Base-by-base conservation (phyloP, 1,140 invertebrate genomes). In the Bombus consobrinus region DNA sequence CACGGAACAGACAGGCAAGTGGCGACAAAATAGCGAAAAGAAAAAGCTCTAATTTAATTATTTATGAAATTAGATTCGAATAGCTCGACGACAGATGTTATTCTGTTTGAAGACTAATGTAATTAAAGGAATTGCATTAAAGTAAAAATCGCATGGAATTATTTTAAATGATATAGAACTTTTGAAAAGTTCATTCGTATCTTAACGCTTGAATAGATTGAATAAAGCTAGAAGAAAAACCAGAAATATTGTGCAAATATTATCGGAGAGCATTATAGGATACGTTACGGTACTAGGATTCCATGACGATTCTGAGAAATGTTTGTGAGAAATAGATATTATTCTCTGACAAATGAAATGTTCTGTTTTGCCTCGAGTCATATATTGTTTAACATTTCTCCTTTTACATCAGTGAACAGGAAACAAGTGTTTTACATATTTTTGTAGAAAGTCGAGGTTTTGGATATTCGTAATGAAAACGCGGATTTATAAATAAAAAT, bases 401-500 rank as follows among this genome's bases (percentile, higher is more conserved):
- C 9, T 71, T 71, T 71, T 71, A 71, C 37, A 71, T 39, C 37
- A 39, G 25, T 39, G 22, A 34, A 41, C 39, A 41, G 41, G 28
- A 8, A 73, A 73, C 10, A 73, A 41, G 28, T n/a, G 39, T n/a
- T n/a, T 43, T 34, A 41, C 28, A n/a, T 53, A 75, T 57, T 34
- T 75, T n/a, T 37, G 13, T 57, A 76, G 18, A 76, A 76, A 76
- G 34, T 76, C 32, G 25, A 41, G 22, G 41, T 43, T 66, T 32
- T 37, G 10, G n/a, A 43, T 34, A 43, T 79, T 76, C 41, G 59
- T 25, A 28, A 76, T 76, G 13, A 66, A 62, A 62, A 43, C 12
- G 39, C 39, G 25, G 39, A 37, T 66, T 39, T 34, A 47, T 39
- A 71, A 81, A 81, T 53, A 32, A 72, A 72, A 71, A 41, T 39